Percentiles rank a stretch among this genome's conserved stretches.
Evolutionary conservation across 2,888 invertebrate species (phyloP).

Genomic region (Polymixis flavicincta): DNA sequence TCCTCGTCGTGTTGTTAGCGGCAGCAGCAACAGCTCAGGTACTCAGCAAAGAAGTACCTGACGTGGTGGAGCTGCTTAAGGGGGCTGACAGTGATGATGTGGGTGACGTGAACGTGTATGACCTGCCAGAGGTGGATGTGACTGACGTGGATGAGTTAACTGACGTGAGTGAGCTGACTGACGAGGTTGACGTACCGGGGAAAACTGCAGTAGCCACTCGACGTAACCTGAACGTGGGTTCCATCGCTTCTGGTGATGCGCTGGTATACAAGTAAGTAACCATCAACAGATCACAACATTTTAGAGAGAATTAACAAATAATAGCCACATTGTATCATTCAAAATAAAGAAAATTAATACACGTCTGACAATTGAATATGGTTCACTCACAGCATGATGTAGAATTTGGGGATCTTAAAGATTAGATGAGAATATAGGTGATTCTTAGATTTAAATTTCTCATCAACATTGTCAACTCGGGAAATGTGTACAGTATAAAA

Average conservation of each 20-base stretch:
- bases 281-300: neutral
- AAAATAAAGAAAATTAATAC: neutral
- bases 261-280: slow-evolving; percentile 5
- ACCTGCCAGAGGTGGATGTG: neutral
- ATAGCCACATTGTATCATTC: neutral
- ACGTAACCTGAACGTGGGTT: slow-evolving; percentile 3
- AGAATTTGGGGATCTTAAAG: neutral
- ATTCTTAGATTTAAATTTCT: neutral
- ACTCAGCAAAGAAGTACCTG: slow-evolving; percentile 9
- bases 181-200: neutral
- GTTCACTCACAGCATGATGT: neutral
- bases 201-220: slow-evolving; percentile 10
- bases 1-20: slow-evolving; percentile 33
- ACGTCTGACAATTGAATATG: neutral
- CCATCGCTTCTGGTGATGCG: neutral
- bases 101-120: neutral
- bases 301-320: neutral
- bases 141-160: slow-evolving; percentile 12
- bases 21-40: slow-evolving; percentile 32
- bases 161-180: neutral
- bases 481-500: too few relatives aligned
- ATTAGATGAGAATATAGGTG: neutral
- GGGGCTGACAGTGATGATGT: neutral
- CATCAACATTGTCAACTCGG: neutral
- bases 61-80: neutral